Conservation (phyloP, 2,888 invertebrate genomes). For the Petrolisthes cinctipes region DNA sequence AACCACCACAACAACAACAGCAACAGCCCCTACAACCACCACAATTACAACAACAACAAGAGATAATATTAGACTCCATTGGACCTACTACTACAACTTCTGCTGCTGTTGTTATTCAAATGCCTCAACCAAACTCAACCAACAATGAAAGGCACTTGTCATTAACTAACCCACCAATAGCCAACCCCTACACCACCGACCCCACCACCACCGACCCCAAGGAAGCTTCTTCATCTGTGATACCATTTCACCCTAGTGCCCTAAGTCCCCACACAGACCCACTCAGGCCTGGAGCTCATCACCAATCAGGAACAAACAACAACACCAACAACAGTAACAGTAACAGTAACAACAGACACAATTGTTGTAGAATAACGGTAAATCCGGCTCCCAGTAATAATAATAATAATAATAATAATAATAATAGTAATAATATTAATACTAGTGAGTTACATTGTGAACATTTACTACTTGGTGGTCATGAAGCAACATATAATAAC, state of each 20-base stretch:
- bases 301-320: conserved; percentile 35
- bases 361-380: conserved; percentile 36
- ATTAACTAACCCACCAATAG: too few species aligned
- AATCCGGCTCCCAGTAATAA: conserved; percentile 31
- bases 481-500: conserved; percentile 43
- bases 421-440: too few species aligned
- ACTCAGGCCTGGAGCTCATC: conserved; percentile 35
- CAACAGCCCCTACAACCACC: background rate
- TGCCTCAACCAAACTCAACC: conserved; percentile 10
- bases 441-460: conserved; percentile 28
- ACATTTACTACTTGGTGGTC: conserved; percentile 20
- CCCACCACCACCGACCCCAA: conserved; percentile 46
- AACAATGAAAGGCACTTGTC: conserved; percentile 40
- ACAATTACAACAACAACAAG: background rate
- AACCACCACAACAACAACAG: background rate
- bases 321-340: too few species aligned
- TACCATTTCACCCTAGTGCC: conserved; percentile 63
- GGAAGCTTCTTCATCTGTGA: conserved; percentile 63
- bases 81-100: background rate
- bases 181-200: conserved; percentile 17
- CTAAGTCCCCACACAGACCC: conserved; percentile 53
- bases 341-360: conserved; percentile 17
- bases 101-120: background rate
- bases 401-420: too few species aligned
- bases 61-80: background rate